Evolutionary conservation across 23 tunicate genomes (phyloP).

Genomic region (Ciona savignyi): DNA sequence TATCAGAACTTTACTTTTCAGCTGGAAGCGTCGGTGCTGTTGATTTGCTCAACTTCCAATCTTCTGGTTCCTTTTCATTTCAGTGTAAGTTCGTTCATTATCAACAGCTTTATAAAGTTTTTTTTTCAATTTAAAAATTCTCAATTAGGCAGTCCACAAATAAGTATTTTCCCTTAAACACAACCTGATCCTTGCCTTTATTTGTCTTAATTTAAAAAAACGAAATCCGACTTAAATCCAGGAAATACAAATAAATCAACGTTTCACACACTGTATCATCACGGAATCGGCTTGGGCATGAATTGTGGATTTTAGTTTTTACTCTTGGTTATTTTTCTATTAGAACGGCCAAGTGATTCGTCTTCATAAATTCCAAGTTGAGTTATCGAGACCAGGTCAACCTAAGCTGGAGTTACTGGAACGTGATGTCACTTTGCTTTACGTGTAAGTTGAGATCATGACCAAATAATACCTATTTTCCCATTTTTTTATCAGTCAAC

Average conservation of each 20-base stretch:
- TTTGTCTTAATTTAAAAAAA: too few relatives aligned
- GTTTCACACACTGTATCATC: too few relatives aligned
- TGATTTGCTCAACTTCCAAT: slow-evolving; percentile 63
- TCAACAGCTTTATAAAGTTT: too few relatives aligned
- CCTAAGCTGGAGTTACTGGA: slow-evolving; percentile 19
- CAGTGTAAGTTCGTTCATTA: slow-evolving; percentile 2
- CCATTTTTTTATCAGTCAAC: too few relatives aligned
- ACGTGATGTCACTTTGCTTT: slow-evolving; percentile 64
- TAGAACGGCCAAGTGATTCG: slow-evolving; percentile 53
- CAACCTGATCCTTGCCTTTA: neutral
- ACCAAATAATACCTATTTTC: too few relatives aligned
- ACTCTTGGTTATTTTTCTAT: too few relatives aligned
- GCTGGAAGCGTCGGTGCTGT: slow-evolving; percentile 56
- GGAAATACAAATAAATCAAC: too few relatives aligned
- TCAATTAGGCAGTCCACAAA: neutral
- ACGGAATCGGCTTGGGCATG: too few relatives aligned
- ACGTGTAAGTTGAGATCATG: slow-evolving; percentile 50
- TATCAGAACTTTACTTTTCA: slow-evolving; percentile 35
- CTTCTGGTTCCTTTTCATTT: slow-evolving; percentile 51
- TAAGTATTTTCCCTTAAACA: neutral
- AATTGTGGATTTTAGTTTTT: too few relatives aligned
- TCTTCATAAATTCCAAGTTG: slow-evolving; percentile 50
- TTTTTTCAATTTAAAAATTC: too few relatives aligned
- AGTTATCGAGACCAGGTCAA: slow-evolving; percentile 3
- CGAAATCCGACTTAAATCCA: too few relatives aligned